phyloP scores from a whole-genome alignment of 2,113 vertebrate genomes.

The Petromus typicus region DNA sequence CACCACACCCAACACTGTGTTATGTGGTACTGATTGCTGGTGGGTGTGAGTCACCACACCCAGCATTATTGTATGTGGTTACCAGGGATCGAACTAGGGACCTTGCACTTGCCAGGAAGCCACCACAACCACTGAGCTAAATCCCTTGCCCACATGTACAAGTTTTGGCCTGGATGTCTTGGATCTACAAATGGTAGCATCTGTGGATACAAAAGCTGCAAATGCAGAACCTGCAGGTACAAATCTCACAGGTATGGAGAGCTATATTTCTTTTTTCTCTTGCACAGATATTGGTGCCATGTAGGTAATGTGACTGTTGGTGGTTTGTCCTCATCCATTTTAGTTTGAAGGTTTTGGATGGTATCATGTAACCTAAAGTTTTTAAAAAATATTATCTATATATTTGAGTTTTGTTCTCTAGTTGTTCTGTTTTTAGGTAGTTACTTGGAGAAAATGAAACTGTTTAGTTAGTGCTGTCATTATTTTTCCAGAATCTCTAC shows the following conservation, averaged over 20 bases:
- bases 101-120: too few relatives aligned
- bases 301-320: not conserved
- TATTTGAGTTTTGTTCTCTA: slow-evolving; percentile 8
- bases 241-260: not conserved
- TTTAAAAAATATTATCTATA: not conserved
- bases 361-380: not conserved
- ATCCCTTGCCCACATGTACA: too few relatives aligned
- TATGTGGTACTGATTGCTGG: too few relatives aligned
- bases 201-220: not conserved
- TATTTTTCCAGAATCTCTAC: not conserved
- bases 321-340: slow-evolving; percentile 25
- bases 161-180: not conserved
- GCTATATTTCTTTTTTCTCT: not conserved
- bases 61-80: too few relatives aligned
- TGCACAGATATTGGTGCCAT: not conserved
- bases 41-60: too few relatives aligned
- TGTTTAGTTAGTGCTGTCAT: not conserved
- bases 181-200: not conserved
- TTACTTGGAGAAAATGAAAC: not conserved
- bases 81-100: too few relatives aligned
- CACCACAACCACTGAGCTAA: too few relatives aligned
- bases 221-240: not conserved
- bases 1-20: too few relatives aligned
- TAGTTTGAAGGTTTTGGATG: not conserved
- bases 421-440: slow-evolving; percentile 11